Evolutionary conservation across 2,113 vertebrate genomes (phyloP), one percentile per base, ranked within the genome.

Genomic region (Halichoeres trimaculatus): DNA sequence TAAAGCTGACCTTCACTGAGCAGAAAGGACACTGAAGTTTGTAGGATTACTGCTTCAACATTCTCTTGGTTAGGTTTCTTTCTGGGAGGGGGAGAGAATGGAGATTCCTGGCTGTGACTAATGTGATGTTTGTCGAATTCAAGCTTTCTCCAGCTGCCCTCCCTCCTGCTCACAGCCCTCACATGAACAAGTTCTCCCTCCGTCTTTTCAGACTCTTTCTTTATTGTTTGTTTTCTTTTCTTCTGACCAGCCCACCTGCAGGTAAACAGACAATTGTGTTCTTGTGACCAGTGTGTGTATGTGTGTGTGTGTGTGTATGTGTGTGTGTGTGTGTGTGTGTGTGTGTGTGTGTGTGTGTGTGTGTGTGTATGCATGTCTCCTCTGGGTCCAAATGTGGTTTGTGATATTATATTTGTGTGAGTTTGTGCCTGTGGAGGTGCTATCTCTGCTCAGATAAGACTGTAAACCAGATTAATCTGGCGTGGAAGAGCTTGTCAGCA

Each of bases 381-480:
- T 83, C 64, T 76, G 6, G 66, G 70, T 87, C 88, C 52, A 86
- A 85, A 83, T 81, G 71, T 74, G 70, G 81, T 85, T 74, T 87
- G 76, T 79, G 70, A 77, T 85, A 83, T 70, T 87, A 76, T 82
- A 50, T 82, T 79, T 86, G 78, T 89, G 73, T 79, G 63, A 81
- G 59, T 81, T 61, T 68, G 65, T 60, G 66, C 76, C 64, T 85
- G 80, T 73, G 68, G 81, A 81, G 96, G 95, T 96, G 95, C 95
- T 98, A 96, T 98, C 96, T 95, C 94, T 95, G 95, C 94, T 92
- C 83, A 94, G 96, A 98, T 98, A 98, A 97, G 95, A 96, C 95
- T 94, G 95, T 97, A 98, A 99, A 98, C 95, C 96, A 97, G 96
- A 98, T 98, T 99, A 99, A 98, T 98, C 96, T 93, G 94, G 95